phyloP scores from a whole-genome alignment of 2,797 vertebrate species.

The Chelidonichthys spinosus region DNA sequence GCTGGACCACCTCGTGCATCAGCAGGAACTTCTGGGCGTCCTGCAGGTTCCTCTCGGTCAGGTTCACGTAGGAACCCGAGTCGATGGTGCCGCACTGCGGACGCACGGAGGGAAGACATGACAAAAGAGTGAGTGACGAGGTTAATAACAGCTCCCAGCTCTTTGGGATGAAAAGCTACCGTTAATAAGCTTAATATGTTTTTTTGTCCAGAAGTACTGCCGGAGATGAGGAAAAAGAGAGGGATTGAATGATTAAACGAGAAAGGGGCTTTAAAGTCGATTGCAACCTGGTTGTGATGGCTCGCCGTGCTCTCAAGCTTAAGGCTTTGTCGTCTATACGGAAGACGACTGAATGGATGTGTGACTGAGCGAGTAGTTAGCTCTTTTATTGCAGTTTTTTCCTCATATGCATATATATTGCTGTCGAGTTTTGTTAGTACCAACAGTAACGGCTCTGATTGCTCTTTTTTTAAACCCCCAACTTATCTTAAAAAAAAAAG shows the following conservation, averaged over 20 bases:
- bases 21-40: constrained; percentile 96
- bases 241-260: constrained; percentile 66
- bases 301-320: constrained; percentile 54
- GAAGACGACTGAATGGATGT: constrained; percentile 52
- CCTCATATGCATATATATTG: constrained; percentile 73
- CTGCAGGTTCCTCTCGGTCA: constrained; percentile 95
- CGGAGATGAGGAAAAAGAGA: constrained; percentile 37
- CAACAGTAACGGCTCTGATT: constrained; percentile 44
- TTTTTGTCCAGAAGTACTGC: constrained; percentile 32
- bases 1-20: constrained; percentile 97
- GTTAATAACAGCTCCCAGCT: constrained; percentile 39
- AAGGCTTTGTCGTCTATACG: constrained; percentile 57
- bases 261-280: constrained; percentile 56
- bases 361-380: constrained; percentile 59
- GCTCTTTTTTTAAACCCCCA: constrained; percentile 30
- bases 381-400: constrained; percentile 64
- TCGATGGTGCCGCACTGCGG: constrained; percentile 93
- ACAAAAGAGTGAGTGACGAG: constrained; percentile 45
- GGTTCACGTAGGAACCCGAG: constrained; percentile 92
- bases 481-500: constrained; percentile 31
- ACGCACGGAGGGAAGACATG: constrained; percentile 13
- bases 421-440: constrained; percentile 41
- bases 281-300: constrained; percentile 41
- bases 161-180: constrained; percentile 15
- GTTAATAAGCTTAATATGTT: constrained; percentile 49